Evolutionary conservation across 2,888 invertebrate genomes (phyloP), one percentile per base, ranked within the genome.

Genomic region (Campopleginae sp.): DNA sequence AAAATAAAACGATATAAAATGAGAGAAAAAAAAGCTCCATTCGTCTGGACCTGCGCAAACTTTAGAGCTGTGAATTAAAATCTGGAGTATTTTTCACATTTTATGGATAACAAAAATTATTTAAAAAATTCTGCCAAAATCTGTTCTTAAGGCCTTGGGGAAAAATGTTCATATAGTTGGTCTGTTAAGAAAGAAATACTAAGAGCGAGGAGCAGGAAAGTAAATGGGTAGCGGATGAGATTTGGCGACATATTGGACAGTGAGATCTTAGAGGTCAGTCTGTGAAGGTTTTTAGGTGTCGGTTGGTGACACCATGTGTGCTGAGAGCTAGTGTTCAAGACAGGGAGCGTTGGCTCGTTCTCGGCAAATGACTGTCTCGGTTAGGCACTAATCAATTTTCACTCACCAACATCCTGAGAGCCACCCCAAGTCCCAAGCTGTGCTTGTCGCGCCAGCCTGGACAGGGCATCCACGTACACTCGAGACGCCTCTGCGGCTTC

Each of bases 341-440:
- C 76, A 76, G 63, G 48, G 38, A 76, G 12, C n/a, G 44, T 65
- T 48, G 19, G 68, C 51, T 58, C 79, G 65, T 80, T 77, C 82
- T 70, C 68, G 74, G 65, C 66, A 80, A 82, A 80, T 70, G 77
- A 83, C 85, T 82, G 48, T 58, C 80, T 78, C 82, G 54, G 83
- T 80, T 82, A 76, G 65, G 68, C 63, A 71, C 85, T 88, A 89
- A 90, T 90, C 87, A 89, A 89, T 87, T 88, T 89, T 75, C 87
- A 94, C 96, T 96, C 95, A 98, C 98, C 98, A 90, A 98, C 97
- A 95, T 98, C 98, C 88, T 97, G 96, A 89, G 98, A 98, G 93
- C 98, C 98, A 89, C 97, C 97, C 97, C 97, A 97, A 61, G 97
- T 97, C 89, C 98, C 98, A 94, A 98, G 97, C 94, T 98, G 98